phyloP scores from a whole-genome alignment of 1,140 invertebrate genomes.

The Zaprionus gabonicus region DNA sequence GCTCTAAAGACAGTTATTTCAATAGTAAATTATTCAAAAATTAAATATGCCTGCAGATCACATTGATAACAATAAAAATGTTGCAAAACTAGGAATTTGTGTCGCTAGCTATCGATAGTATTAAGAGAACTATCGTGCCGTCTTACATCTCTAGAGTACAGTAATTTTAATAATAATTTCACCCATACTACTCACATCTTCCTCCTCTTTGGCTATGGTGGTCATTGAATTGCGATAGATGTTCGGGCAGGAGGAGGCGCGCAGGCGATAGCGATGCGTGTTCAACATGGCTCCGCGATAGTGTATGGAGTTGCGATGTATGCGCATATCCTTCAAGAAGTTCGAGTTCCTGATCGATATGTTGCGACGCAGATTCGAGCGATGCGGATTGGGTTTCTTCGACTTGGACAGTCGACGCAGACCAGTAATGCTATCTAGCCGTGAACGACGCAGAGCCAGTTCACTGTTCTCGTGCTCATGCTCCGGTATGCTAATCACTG shows the following conservation, averaged over 20 bases:
- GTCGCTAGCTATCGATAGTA: background rate
- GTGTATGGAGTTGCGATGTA: conserved; percentile 92
- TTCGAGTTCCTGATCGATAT: conserved; percentile 85
- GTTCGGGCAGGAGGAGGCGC: conserved; percentile 95
- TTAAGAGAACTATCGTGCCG: background rate
- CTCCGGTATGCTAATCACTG: conserved; percentile 68
- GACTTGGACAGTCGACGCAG: conserved; percentile 74
- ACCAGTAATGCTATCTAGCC: conserved; percentile 76
- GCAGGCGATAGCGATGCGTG: conserved; percentile 91
- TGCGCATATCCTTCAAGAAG: conserved; percentile 90
- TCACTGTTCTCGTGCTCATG: conserved; percentile 52
- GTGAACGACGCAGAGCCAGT: conserved; percentile 52
- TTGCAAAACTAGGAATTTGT: background rate
- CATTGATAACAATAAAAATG: background rate
- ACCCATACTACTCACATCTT: conserved; percentile 85
- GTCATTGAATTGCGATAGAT: conserved; percentile 96
- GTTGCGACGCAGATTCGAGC: conserved; percentile 76
- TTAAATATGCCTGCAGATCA: background rate
- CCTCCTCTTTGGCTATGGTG: conserved; percentile 91
- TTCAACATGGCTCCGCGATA: conserved; percentile 92
- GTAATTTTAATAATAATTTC: no score
- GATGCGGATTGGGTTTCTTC: conserved; percentile 66
- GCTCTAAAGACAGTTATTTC: background rate
- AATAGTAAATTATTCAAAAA: background rate
- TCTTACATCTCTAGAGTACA: no score